Base-by-base conservation (phyloP, 2,888 invertebrate genomes). In the Hirtodrosophila trivittata region DNA sequence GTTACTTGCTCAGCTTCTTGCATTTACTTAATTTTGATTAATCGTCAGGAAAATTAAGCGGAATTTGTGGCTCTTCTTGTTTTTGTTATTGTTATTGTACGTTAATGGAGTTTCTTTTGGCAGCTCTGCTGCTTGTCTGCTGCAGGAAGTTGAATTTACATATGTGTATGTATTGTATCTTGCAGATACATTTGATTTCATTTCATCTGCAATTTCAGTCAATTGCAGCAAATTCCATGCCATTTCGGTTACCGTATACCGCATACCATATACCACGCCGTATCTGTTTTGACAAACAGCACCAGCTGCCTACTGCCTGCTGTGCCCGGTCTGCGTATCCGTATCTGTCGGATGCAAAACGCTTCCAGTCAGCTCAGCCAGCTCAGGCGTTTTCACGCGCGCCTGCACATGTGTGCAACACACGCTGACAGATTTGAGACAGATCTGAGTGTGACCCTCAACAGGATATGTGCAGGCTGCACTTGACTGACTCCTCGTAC, bases 391-490 rank as follows among this genome's bases (percentile, higher is more conserved):
- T 76, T 77, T 76, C 81, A 77, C 71, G 75, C 77, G 62, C 70
- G 55, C 63, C 55, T 66, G 52, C 70, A 76, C 77, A 77, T 77
- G 69, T 77, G 77, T 67, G 66, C 52, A 64, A 43, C 81, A 77
- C 80, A 80, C 77, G 64, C 54, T 57, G 77, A 69, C 65, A 74
- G 60, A 64, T 68, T 47, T 14, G 8, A 16, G 50, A 32, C 39
- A 9, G 10, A 33, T 60, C 46, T 32, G 43, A 28, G 38, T 18
- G 28, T 18, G 33, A 49, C 21, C 26, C 39, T 60, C 30, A 60
- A 46, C 60, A 52, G 60, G 63, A 63, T 63, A 60, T 52, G 30
- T 41, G 39, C 39, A 12, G 7, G 9, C n/a, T 8, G 16, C 26
- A 46, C 3, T 7, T 13, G 5, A 14, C 7, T 1, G 25, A n/a